Base-by-base conservation (phyloP, 2,797 vertebrate genomes). In the Chanos chanos region DNA sequence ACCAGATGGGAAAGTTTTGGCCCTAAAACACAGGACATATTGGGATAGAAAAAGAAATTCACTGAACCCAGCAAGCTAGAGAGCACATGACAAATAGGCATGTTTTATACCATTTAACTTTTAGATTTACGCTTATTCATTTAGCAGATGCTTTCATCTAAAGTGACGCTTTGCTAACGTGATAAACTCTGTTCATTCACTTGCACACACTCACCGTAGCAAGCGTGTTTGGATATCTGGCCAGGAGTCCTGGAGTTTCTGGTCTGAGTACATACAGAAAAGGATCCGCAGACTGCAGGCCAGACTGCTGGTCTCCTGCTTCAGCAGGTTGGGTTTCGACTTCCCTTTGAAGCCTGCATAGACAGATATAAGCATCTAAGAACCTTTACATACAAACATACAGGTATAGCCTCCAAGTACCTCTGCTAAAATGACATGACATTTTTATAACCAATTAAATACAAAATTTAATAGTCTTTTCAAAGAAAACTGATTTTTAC, bases 261-360 rank as follows among this genome's bases (percentile, higher is more conserved):
- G 85, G 66, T 99, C 96, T 0, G 90, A 86, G 18, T 96, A 96
- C 96, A 99, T 99, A 68, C 89, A 87, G 73, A 98, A 99, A 30
- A 99, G 85, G 77, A 99, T 96, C 77, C 96, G 85, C 78, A 99
- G 81, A 78, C 94, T 94, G 83, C 96, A 98, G 54, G 96, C 94
- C n/a, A 99, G 81, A 68, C 96, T 99, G 86, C 94, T 97, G 58
- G 96, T 99, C 86, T 99, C 96, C 89, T 99, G 96, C 83, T 98
- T 99, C 62, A 99, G 74, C 64, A 99, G 84, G 72, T 99, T 99
- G 58, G 96, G 96, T 71, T 99, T 99, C 31, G 96, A 98, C 72
- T 99, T 99, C 49, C 96, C 96, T 80, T 99, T 99, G 82, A 99
- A 99, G n/a, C 96, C 96, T 98, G 77, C 6, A 6, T 9, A 19